Evolutionary conservation across 1,140 invertebrate genomes (phyloP), one percentile per base, ranked within the genome.

Genomic region (Micrasema longulum): DNA sequence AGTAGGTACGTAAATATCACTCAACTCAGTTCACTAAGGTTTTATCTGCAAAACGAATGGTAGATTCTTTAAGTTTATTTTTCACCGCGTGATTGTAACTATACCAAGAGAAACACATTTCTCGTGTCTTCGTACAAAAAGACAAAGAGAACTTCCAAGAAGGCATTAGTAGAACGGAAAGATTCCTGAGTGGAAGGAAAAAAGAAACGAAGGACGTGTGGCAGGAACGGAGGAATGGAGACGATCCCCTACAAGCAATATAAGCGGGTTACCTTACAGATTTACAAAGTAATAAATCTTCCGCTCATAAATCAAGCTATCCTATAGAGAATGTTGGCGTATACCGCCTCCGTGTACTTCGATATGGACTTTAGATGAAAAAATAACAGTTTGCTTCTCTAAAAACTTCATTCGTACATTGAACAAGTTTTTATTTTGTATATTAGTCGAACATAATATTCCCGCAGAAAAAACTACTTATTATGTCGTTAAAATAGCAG

Each of bases 211-310:
- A 64, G 41, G 43, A 48, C 55, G 60, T 64, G 43, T 64, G 60
- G 18, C 26, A 47, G 55, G 14, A 47, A 41, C 10, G 23, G 60
- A 47, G 43, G 14, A 47, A 41, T 14, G 23, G 60, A 47, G 43
- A 47, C 1, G 41, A 26, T 47, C 41, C 60, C 60, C 12, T 26
- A 64, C 60, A 35, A 16, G 38, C 43, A 47, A 47, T 64, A 64
- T 64, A 47, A 64, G 60, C 60, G 60, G 26, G 41, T 64, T 47
- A 64, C 60, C 60, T 64, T 64, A 64, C 43, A 64, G 43, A 64
- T 64, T 64, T 64, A 47, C 60, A 26, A 22, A 31, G 60, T 64
- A 64, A 64, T 64, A 64, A 64, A 64, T 64, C 60, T 64, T 47
- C 12, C 6, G 31, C 38, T 26, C 60, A 47, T 64, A 64, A 64